Evolutionary conservation across 2,113 vertebrate genomes (phyloP).

Genomic region (Callithrix jacchus): DNA sequence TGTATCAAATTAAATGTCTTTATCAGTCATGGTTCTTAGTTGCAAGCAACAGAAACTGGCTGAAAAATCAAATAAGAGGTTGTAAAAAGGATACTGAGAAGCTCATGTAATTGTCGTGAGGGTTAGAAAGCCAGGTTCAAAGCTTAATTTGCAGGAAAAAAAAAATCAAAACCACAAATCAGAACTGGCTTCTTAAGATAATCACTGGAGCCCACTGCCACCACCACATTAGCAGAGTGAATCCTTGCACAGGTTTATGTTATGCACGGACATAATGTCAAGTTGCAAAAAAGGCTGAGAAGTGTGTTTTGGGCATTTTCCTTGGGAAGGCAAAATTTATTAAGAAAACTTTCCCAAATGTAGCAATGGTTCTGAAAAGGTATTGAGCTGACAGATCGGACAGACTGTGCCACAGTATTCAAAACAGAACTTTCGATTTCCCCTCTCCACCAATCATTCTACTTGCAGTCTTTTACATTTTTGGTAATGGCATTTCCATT

Average conservation of each 20-base stretch:
- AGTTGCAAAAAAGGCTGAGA: neutral
- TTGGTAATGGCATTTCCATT: neutral
- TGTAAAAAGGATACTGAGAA: neutral
- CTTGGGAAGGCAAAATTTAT: neutral
- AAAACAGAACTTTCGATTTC: neutral
- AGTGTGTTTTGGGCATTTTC: neutral
- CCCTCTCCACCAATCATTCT: neutral
- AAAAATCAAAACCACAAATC: neutral
- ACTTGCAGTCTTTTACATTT: neutral
- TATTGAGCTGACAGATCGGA: neutral
- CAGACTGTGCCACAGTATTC: neutral
- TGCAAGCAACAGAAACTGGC: constrained; percentile 50
- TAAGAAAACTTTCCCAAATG: neutral
- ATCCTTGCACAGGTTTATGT: neutral
- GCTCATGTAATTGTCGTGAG: neutral
- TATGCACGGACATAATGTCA: neutral
- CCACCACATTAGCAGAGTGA: neutral
- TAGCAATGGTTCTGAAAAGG: neutral
- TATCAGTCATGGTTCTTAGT: constrained; percentile 50
- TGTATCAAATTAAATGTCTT: constrained; percentile 54
- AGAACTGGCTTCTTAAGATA: neutral
- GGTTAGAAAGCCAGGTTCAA: neutral
- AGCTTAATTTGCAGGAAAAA: neutral
- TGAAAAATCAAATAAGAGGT: constrained; percentile 18
- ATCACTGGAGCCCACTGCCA: neutral